These are phyloP conservation scores for Pentamera pediparva DNA, from an alignment of 53 echinoderm and acorn worm species.

Conservation along the genomic window DNA sequence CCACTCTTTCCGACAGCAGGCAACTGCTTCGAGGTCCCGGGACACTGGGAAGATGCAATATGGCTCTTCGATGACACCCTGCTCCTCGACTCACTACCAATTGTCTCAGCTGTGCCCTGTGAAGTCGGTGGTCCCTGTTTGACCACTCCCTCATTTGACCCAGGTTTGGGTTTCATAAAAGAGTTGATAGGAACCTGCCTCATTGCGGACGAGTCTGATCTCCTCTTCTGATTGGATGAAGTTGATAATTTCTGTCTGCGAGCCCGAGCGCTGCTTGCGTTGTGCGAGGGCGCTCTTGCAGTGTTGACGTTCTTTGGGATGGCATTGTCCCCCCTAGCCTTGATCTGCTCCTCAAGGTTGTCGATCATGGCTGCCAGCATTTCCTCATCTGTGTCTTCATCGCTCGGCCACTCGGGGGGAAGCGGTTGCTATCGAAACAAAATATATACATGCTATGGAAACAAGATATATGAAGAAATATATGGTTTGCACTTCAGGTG, in stretches of 20 bases:
- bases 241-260: background rate
- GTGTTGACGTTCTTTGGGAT: background rate
- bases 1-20: too few relatives aligned
- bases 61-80: too few relatives aligned
- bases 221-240: background rate
- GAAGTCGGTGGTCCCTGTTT: too few relatives aligned
- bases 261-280: too few relatives aligned
- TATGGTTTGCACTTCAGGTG: too few relatives aligned
- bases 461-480: too few relatives aligned
- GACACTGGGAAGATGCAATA: too few relatives aligned
- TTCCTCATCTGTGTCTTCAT: constrained; percentile 42
- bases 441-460: background rate
- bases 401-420: constrained; percentile 45
- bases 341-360: constrained; percentile 13
- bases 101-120: too few relatives aligned
- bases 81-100: too few relatives aligned
- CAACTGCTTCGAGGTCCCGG: too few relatives aligned
- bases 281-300: background rate
- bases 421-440: constrained; percentile 7
- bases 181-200: background rate
- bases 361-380: constrained; percentile 32
- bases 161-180: background rate
- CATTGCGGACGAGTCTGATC: background rate
- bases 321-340: background rate
- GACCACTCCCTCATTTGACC: too few relatives aligned